Conservation (phyloP, 37 sponge, comb jelly and placozoan genomes). For the Theonella swinhoei region DNA sequence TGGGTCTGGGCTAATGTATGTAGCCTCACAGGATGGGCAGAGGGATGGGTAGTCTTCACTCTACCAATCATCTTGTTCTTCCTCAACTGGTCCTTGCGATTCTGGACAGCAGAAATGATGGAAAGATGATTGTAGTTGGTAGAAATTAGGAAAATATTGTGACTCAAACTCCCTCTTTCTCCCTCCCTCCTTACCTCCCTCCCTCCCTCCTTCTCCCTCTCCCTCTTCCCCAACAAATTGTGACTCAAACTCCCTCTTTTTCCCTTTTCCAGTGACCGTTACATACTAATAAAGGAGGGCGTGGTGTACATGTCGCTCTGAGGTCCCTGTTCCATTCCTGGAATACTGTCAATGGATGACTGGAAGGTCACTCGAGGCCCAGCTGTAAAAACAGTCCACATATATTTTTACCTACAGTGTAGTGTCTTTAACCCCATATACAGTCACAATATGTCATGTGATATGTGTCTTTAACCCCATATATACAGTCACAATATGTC, state of each 20-base stretch:
- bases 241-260: too few relatives aligned
- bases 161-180: not conserved
- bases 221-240: too few relatives aligned
- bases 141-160: not conserved
- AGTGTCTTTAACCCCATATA: too few relatives aligned
- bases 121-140: too few relatives aligned
- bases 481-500: too few relatives aligned
- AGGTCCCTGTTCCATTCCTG: not conserved
- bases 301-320: not conserved
- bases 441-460: too few relatives aligned
- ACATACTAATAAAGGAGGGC: not conserved
- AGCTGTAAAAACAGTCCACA: not conserved
- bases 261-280: too few relatives aligned
- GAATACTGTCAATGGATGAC: not conserved
- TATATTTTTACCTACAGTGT: too few relatives aligned
- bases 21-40: constrained; percentile 6
- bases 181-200: not conserved
- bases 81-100: constrained; percentile 27
- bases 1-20: constrained; percentile 43
- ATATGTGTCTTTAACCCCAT: too few relatives aligned
- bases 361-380: not conserved
- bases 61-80: constrained; percentile 25
- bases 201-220: not conserved
- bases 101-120: constrained; percentile 17
- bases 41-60: not conserved